Percentiles rank a stretch among this genome's conserved stretches.
Evolutionary conservation across 2,888 invertebrate genomes (phyloP).

Genomic region (Clepsis dumicolana): DNA sequence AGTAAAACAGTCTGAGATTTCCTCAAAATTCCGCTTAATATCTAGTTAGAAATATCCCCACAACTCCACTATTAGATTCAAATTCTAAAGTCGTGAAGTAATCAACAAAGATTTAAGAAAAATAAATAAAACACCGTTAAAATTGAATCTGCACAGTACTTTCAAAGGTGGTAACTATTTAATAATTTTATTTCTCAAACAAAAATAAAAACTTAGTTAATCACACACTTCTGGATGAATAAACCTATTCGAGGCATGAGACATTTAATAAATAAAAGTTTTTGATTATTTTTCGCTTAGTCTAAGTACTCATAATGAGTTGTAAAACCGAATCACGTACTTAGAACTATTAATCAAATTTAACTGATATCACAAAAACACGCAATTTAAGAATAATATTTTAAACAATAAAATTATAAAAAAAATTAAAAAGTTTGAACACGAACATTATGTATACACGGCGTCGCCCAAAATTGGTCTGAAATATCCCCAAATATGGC

Average conservation of each 20-base stretch:
- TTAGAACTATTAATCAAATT: neutral
- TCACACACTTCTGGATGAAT: neutral
- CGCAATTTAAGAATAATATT: neutral
- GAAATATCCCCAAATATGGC: too few species aligned
- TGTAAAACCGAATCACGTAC: neutral
- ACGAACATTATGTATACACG: neutral
- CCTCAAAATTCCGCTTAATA: too few species aligned
- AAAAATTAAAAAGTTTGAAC: conserved; percentile 22
- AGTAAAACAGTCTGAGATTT: too few species aligned
- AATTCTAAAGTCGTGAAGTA: too few species aligned
- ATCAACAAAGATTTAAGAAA: too few species aligned
- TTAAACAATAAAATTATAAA: neutral
- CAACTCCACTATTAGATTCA: too few species aligned
- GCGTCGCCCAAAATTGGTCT: too few species aligned
- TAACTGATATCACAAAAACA: neutral
- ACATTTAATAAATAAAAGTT: neutral
- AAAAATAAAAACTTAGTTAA: conserved; percentile 12
- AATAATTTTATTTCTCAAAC: conserved; percentile 29
- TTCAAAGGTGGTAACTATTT: too few species aligned
- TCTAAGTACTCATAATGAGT: conserved; percentile 16
- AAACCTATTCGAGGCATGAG: neutral
- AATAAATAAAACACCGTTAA: too few species aligned
- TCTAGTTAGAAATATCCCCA: too few species aligned
- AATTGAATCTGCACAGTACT: too few species aligned
- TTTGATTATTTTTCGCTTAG: neutral